Conservation (phyloP, 2,888 invertebrate genomes). For the Hoplodrina ambigua region DNA sequence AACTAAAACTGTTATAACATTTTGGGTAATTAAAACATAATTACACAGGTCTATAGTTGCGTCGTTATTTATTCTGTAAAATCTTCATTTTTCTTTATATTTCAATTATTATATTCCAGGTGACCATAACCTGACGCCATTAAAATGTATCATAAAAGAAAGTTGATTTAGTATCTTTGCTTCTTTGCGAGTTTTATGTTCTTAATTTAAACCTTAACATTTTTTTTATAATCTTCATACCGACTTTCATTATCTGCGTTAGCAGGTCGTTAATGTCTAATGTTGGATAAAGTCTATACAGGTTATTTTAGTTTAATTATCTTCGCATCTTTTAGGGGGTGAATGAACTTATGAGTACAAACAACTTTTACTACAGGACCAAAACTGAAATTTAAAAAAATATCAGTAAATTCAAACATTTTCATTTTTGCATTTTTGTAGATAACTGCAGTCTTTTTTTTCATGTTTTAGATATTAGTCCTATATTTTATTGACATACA, state of each 20-base stretch:
- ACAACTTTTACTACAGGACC: too few relatives aligned
- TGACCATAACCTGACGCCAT: conserved; percentile 26
- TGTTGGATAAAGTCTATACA: background rate
- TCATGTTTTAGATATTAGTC: too few relatives aligned
- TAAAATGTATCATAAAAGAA: conserved; percentile 37
- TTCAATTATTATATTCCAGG: conserved; percentile 8
- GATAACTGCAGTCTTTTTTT: too few relatives aligned
- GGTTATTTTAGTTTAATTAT: too few relatives aligned
- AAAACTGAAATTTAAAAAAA: too few relatives aligned
- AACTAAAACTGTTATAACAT: too few relatives aligned
- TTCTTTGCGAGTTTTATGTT: conserved; percentile 34
- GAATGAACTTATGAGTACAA: too few relatives aligned
- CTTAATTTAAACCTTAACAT: conserved; percentile 47
- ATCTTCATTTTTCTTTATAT: conserved; percentile 9
- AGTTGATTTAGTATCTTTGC: conserved; percentile 25
- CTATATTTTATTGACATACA: too few relatives aligned
- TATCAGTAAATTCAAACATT: too few relatives aligned
- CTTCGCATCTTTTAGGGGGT: too few relatives aligned
- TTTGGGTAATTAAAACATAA: too few relatives aligned
- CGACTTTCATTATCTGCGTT: conserved; percentile 32
- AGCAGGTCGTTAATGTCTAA: conserved; percentile 18
- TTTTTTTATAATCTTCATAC: conserved; percentile 41
- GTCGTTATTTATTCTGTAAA: background rate
- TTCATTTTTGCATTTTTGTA: too few relatives aligned
- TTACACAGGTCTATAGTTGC: background rate